phyloP scores from a whole-genome alignment of 2,888 invertebrate genomes.

The Andrena bicolor region DNA sequence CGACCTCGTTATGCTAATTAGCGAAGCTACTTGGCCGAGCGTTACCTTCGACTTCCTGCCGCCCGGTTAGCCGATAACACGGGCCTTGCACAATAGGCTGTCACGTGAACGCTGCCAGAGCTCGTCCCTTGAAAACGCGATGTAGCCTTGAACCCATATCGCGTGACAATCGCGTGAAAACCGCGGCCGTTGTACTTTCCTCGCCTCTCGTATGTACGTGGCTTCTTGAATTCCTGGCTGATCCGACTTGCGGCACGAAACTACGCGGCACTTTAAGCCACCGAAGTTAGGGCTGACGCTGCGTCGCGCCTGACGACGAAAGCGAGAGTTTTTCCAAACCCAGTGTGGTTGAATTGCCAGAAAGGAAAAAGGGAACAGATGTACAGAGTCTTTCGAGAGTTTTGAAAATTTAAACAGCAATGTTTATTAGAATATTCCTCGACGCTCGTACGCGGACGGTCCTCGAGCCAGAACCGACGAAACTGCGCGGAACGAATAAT shows the following conservation, averaged over 20 bases:
- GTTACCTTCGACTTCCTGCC: slow-evolving; percentile 54
- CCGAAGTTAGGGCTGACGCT: not conserved
- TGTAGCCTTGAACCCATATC: not conserved
- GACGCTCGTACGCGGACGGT: no score
- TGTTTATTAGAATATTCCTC: no score
- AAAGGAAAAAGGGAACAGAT: no score
- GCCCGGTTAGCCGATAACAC: slow-evolving; percentile 56
- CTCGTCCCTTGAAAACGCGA: slow-evolving; percentile 24
- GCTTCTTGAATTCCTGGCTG: not conserved
- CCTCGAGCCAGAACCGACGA: no score
- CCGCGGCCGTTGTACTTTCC: not conserved
- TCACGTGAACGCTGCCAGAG: slow-evolving; percentile 15
- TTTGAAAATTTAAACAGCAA: no score
- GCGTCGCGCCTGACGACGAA: not conserved
- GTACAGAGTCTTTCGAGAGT: no score
- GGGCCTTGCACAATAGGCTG: slow-evolving; percentile 36
- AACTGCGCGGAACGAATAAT: no score
- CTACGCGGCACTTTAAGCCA: not conserved
- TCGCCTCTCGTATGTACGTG: slow-evolving; percentile 1
- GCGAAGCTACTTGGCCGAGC: slow-evolving; percentile 45
- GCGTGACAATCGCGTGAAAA: slow-evolving; percentile 14
- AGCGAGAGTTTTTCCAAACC: no score
- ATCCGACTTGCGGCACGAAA: not conserved
- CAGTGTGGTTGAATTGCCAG: no score
- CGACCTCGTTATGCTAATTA: slow-evolving; percentile 67